These are phyloP conservation scores for Drosophila orena DNA, from an alignment of 1,140 invertebrate genomes.

Conservation along the genomic window DNA sequence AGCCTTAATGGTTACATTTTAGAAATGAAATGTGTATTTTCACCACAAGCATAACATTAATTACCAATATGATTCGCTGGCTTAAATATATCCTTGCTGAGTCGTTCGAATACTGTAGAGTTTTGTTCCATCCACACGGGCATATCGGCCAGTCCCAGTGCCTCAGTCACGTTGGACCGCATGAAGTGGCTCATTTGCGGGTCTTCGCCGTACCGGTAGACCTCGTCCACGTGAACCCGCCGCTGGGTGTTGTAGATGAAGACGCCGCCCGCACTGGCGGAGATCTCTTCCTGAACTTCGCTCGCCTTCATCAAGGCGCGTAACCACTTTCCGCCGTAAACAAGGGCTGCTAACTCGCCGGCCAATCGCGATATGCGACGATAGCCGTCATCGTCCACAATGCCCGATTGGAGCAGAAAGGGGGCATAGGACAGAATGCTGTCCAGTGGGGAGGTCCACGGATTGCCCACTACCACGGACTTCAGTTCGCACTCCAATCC, in stretches of 20 bases:
- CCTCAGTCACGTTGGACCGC: slow-evolving; percentile 89
- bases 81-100: slow-evolving; percentile 92
- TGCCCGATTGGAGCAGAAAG: slow-evolving; percentile 86
- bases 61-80: slow-evolving; percentile 90
- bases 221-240: slow-evolving; percentile 48
- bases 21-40: no score
- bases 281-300: slow-evolving; percentile 48
- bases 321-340: slow-evolving; percentile 86
- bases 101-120: slow-evolving; percentile 87
- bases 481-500: slow-evolving; percentile 89
- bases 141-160: slow-evolving; percentile 87
- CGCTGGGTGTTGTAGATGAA: slow-evolving; percentile 67
- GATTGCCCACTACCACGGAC: slow-evolving; percentile 93
- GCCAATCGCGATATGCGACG: slow-evolving; percentile 84
- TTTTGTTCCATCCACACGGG: slow-evolving; percentile 88
- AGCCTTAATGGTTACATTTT: no score
- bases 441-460: slow-evolving; percentile 95
- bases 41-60: background rate
- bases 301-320: slow-evolving; percentile 84
- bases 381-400: slow-evolving; percentile 87
- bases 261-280: slow-evolving; percentile 39
- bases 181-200: slow-evolving; percentile 87
- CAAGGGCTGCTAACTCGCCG: slow-evolving; percentile 85
- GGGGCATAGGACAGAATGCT: slow-evolving; percentile 92
- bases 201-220: slow-evolving; percentile 74